Evolutionary conservation across 2,797 vertebrate species (phyloP).

Genomic region (Hypotaenidia philippensis): DNA sequence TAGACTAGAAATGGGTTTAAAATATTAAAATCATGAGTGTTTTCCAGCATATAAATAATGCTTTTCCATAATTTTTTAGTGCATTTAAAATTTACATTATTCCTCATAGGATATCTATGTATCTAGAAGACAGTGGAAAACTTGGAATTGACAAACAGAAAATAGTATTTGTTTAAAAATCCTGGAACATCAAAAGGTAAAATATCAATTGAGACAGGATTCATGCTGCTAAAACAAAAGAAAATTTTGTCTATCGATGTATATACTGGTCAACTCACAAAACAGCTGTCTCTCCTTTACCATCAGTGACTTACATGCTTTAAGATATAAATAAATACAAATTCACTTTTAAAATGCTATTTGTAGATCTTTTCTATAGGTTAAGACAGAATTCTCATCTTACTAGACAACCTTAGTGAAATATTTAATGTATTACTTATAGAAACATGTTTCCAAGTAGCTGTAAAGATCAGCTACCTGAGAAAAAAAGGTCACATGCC

Average conservation of each 20-base stretch:
- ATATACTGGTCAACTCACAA: not conserved
- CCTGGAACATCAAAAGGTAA: not conserved
- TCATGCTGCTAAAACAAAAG: not conserved
- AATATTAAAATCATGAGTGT: not conserved
- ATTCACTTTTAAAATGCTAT: not conserved
- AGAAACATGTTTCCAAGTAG: not conserved
- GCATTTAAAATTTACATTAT: not conserved
- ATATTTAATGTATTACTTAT: not conserved
- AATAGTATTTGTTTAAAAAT: not conserved
- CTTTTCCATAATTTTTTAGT: not conserved
- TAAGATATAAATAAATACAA: not conserved
- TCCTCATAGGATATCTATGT: not conserved
- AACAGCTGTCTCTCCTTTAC: not conserved
- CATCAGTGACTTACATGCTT: not conserved
- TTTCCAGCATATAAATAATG: not conserved
- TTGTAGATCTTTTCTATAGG: not conserved
- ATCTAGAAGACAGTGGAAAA: not conserved
- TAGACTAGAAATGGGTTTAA: not conserved
- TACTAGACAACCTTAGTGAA: not conserved
- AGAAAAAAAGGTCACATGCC: not conserved
- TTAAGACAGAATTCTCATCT: not conserved
- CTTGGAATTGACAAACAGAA: not conserved
- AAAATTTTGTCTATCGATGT: not conserved
- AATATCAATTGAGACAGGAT: not conserved
- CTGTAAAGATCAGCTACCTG: not conserved